Base-by-base conservation (phyloP, 2,113 vertebrate species). In the Tonatia bakeri region DNA sequence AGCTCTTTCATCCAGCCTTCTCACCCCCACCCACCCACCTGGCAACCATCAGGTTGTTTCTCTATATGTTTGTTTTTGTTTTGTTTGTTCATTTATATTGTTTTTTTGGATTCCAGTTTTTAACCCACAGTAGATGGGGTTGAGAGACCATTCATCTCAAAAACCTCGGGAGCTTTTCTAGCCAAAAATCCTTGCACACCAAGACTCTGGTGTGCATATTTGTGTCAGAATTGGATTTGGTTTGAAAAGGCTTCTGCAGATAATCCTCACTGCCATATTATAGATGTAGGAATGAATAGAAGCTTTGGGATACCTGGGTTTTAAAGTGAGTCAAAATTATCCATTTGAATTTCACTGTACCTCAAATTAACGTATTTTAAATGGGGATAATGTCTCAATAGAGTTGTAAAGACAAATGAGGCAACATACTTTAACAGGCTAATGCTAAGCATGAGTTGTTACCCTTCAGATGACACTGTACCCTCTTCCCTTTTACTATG, bases 301-400 rank as follows among this genome's bases (percentile, higher is more conserved):
- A 22, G 24, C 72, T 80, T 83, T 79, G 4, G 3, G 3, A 45
- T 80, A 65, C 16, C 4, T 54, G 22, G 8, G 12, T 67, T 67
- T 90, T 94, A 61, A 80, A 87, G 56, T 85, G 45, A 45, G 11
- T 95, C 50, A 56, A 0, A 40, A 77, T 82, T 87, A 83, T n/a
- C 26, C 36, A 14, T 92, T 56, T 54, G 9, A 90, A 47, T 26
- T 12, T 47, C 11, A 8, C 1, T 94, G 11, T 14, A 61, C 38
- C 81, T 94, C 81, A 77, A 33, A 73, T 88, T 77, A 81, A 65
- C 36, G 38, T 69, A 64, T 52, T 82, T 88, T n/a, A 97, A 81
- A 26, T 54, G 11, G 33, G 40, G 24, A 26, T 45, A 52, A 10
- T 87, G 65, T 24, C 12, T 73, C 59, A 47, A 19, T 28, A 40